Evolutionary conservation across 2,113 vertebrate species (phyloP), one percentile per base, ranked within the genome.

Genomic region (Danio rerio): DNA sequence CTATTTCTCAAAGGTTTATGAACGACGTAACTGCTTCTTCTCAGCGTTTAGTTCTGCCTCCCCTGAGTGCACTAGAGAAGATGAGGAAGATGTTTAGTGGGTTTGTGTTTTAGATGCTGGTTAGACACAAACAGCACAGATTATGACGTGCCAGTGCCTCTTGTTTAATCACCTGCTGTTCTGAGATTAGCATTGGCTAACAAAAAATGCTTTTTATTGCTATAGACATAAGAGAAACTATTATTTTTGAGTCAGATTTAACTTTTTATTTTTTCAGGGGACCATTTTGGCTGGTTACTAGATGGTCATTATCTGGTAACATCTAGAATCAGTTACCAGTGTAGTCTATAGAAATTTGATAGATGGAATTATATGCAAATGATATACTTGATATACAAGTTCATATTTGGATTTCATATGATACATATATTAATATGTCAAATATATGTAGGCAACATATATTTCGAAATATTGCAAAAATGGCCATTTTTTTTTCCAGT

Each of bases 121-220:
- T 21, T 63, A 31, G 31, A 31, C 31, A 52, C 49, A 52, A 65
- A 8, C 4, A 40, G 71, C 21, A 42, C 31, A 74, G 18, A 40
- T 47, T 21, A 31, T 52, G 45, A 20, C 11, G 66, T 52, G 62
- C 15, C 59, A 40, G 75, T 78, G 75, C 75, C 75, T 78, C 43
- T 13, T 0, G 13, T 78, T 31, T 76, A 58, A 20, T 70, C 68
- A 50, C 47, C 18, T 59, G 71, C 52, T 74, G 20, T 18, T 56
- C 40, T 58, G 16, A 75, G 42, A 75, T 75, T 59, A 56, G 45
- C 68, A 49, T 21, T 50, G 45, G 6, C 9, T 70, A 43, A 20
- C 68, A 50, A 45, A 50, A 70, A 50, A 50, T 50, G 68, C 45
- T 70, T n/a, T 66, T 69, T 7, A 13, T 70, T 16, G 49, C 66